A percentile compares a stretch with the other conserved stretches of the same genome.
Evolutionary conservation across 2,797 vertebrate species (phyloP).

Genomic region (Gambusia yucatana): DNA sequence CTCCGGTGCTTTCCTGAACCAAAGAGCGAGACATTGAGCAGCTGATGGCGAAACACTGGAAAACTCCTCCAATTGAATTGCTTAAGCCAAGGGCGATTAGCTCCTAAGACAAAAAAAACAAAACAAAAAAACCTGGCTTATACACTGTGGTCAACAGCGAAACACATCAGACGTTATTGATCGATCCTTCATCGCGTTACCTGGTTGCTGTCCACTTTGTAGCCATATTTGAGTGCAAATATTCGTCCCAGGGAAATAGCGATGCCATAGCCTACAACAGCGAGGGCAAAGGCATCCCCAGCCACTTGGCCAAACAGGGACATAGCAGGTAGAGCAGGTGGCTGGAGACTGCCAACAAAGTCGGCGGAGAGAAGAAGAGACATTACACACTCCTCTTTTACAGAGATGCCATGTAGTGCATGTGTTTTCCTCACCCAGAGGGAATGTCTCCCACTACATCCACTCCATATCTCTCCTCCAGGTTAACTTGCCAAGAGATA

Average conservation of each 20-base stretch:
- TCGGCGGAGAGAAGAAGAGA: neutral
- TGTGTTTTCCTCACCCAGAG: conserved; percentile 83
- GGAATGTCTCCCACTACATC: conserved; percentile 90
- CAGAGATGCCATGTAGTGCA: neutral
- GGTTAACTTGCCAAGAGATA: conserved; percentile 84
- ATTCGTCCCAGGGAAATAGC: conserved; percentile 95
- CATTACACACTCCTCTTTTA: neutral
- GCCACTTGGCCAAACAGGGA: conserved; percentile 82
- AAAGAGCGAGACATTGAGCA: conserved; percentile 96
- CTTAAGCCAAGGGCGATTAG: conserved; percentile 93
- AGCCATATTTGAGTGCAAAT: conserved; percentile 94
- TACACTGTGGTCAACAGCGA: fast-evolving
- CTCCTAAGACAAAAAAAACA: conserved; percentile 80
- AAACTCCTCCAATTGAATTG: conserved; percentile 90
- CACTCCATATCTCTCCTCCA: conserved; percentile 79
- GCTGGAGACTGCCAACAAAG: conserved; percentile 79
- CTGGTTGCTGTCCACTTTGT: conserved; percentile 97
- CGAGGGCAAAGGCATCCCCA: conserved; percentile 92
- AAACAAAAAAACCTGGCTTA: conserved; percentile 14
- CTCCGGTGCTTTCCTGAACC: conserved; percentile 92
- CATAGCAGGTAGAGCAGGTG: conserved; percentile 76
- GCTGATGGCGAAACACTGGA: conserved; percentile 93
- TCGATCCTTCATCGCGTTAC: conserved; percentile 40
- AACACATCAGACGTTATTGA: neutral
- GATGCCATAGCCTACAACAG: conserved; percentile 94